phyloP scores from a whole-genome alignment of 2,113 vertebrate genomes.

The Microcebus murinus region DNA sequence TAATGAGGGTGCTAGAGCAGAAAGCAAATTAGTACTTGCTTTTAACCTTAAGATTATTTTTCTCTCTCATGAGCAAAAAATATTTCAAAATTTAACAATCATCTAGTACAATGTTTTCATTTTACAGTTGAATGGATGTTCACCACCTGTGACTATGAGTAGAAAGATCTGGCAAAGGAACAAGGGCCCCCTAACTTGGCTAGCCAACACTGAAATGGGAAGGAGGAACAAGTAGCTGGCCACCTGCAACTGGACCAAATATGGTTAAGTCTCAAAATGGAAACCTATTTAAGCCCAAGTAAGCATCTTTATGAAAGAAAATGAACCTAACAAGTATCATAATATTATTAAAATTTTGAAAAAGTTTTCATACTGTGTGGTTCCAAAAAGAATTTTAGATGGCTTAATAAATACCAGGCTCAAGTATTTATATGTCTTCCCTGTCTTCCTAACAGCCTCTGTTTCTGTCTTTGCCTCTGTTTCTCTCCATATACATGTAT shows the following conservation, averaged over 20 bases:
- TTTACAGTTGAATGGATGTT: slow-evolving; percentile 4
- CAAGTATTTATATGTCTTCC: neutral
- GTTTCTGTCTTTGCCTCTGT: neutral
- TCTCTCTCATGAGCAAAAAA: neutral
- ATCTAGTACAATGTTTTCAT: neutral
- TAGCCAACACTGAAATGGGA: neutral
- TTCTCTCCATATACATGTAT: neutral
- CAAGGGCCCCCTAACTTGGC: neutral
- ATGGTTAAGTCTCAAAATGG: neutral
- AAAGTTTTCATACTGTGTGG: neutral
- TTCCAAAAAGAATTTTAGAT: slow-evolving; percentile 35
- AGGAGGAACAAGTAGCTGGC: neutral
- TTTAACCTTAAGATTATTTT: neutral
- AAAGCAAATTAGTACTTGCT: neutral
- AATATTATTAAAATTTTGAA: neutral
- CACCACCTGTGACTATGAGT: neutral
- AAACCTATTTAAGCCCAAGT: neutral
- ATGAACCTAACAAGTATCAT: neutral
- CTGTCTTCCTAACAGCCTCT: neutral
- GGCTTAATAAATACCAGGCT: neutral
- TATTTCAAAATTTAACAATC: neutral
- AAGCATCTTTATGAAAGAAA: slow-evolving; percentile 5
- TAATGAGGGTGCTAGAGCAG: neutral
- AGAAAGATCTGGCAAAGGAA: neutral
- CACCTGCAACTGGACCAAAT: neutral